Percentiles rank a stretch among this genome's conserved stretches.
phyloP scores from a whole-genome alignment of 92 coral and sea anemone species.

The Phenganax stokvisi region DNA sequence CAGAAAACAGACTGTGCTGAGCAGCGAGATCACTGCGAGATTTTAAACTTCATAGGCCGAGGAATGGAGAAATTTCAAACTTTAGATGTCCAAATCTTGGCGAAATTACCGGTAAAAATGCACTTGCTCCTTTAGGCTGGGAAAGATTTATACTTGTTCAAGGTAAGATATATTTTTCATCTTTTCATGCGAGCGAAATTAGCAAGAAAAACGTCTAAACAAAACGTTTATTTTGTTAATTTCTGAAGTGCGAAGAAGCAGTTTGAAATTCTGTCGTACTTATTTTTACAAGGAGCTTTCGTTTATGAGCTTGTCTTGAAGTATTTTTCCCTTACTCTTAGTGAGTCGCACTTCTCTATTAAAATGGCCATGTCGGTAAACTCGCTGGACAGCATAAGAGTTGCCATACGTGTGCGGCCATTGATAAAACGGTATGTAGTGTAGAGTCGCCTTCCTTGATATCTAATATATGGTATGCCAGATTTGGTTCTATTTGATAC shows the following conservation, averaged over 20 bases:
- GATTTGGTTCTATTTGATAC: too few species aligned
- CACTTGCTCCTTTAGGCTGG: background rate
- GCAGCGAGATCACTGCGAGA: background rate
- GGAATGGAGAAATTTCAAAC: background rate
- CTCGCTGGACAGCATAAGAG: conserved; percentile 58
- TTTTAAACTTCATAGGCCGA: background rate
- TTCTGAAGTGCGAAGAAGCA: background rate
- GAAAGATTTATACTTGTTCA: background rate
- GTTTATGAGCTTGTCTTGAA: background rate
- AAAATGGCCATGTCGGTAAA: background rate
- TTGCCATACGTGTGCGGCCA: conserved; percentile 78
- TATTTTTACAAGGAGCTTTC: too few species aligned
- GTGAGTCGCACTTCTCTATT: background rate
- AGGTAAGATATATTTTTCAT: background rate
- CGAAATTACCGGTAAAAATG: background rate
- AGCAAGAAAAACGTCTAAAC: background rate
- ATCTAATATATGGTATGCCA: too few species aligned
- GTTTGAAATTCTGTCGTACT: too few species aligned
- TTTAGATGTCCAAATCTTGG: background rate
- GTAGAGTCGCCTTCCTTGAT: too few species aligned
- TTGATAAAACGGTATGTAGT: conserved; percentile 66
- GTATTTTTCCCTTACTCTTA: background rate
- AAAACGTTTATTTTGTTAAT: background rate
- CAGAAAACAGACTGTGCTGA: too few species aligned
- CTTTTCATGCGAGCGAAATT: background rate